Evolutionary conservation across 2,888 invertebrate genomes (phyloP), one percentile per base, ranked within the genome.

Genomic region (Acanthosoma haemorrhoidale): DNA sequence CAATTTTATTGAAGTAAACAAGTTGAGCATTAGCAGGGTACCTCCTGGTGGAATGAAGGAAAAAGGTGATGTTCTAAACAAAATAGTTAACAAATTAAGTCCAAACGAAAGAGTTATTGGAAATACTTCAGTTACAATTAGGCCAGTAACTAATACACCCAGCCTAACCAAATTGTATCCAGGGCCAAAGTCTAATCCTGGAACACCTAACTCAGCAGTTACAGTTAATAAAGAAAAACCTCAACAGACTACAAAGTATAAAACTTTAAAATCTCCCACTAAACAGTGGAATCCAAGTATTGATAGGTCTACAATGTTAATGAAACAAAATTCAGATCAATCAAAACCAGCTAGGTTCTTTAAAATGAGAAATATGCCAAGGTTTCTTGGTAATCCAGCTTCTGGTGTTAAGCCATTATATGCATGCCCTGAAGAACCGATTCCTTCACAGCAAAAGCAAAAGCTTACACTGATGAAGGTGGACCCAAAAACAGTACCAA

Each of bases 371-470:
- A 84, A 82, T 74, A 80, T 83, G 77, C 85, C 84, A 0, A 77
- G 84, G 70, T 85, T 83, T 74, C 75, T 84, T 71, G 84, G 84
- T 0, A 85, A 85, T 75, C 86, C 85, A 0, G 83, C 85, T 0
- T 84, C 85, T 0, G 85, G 85, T 0, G 85, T 85, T 0, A 85
- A 85, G 72, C 85, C 85, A 0, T 82, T 85, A 82, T 86, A 84
- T 73, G 83, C 83, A 8, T 81, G 83, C 0, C 79, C 80, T 76
- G 11, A 75, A 78, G 68, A 74, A 63, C 69, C 61, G 3, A 25
- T 70, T n/a, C 21, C 34, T 21, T 21, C 61, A 4, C 64, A 64
- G 13, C 69, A 64, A 31, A 64, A 68, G n/a, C 72, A 71, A 36
- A 63, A 63, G 21, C 34, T 57, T 25, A 63, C 61, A 13, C 41